Conservation (phyloP, 1,140 invertebrate species). For the Ceratina australensis region DNA sequence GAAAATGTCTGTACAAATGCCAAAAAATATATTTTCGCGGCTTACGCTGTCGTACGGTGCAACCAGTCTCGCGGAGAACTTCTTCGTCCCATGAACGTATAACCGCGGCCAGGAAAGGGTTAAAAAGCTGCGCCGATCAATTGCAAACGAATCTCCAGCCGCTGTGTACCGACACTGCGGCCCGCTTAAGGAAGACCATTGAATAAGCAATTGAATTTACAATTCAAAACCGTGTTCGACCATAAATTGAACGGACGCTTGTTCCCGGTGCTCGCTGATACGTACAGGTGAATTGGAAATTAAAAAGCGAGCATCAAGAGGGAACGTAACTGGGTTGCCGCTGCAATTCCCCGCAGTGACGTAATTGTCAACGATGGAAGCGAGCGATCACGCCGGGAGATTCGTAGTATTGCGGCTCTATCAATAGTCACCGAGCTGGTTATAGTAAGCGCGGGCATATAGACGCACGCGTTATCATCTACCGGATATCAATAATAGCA, state of each 20-base stretch:
- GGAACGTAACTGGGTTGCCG: too few relatives aligned
- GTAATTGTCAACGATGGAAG: conserved; percentile 57
- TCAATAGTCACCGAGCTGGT: conserved; percentile 42
- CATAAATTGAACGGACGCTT: neutral
- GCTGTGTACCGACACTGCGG: neutral
- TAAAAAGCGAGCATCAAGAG: neutral
- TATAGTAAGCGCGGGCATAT: conserved; percentile 12
- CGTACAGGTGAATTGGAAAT: neutral
- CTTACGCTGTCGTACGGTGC: too few relatives aligned
- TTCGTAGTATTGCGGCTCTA: conserved; percentile 35
- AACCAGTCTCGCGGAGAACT: too few relatives aligned
- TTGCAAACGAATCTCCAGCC: too few relatives aligned
- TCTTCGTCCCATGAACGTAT: too few relatives aligned
- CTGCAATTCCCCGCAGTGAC: conserved; percentile 6
- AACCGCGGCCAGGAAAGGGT: too few relatives aligned
- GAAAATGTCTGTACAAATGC: too few relatives aligned
- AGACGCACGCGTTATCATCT: conserved; percentile 41
- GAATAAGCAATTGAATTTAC: conserved; percentile 1
- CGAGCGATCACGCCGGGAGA: conserved; percentile 30
- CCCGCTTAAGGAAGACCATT: neutral
- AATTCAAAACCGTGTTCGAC: neutral
- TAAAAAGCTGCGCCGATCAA: neutral
- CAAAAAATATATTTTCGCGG: too few relatives aligned
- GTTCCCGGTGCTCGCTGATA: neutral
- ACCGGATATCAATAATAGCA: conserved; percentile 57